Base-by-base conservation (phyloP, 2,888 invertebrate species). In the Drosophila quasianomalipes region DNA sequence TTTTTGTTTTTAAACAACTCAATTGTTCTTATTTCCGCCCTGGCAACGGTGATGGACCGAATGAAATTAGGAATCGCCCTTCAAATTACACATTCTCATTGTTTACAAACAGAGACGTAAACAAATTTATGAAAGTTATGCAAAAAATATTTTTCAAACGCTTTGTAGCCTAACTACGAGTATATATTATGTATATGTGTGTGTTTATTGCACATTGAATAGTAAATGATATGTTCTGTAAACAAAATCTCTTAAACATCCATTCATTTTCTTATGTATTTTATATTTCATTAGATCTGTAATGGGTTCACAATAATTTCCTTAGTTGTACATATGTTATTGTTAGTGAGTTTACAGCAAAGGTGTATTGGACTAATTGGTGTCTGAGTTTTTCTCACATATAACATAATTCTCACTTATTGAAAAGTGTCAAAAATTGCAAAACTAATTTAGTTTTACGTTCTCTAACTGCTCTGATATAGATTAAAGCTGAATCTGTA, bases 61-160 rank as follows among this genome's bases (percentile, higher is more conserved):
- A 51, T 51, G 67, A 59, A 73, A 76, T 74, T 78, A 68, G 61
- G 68, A 44, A 61, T 68, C 19, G 78, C 76, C 79, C 79, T 74
- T 74, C 79, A 63, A 62, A 41, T 59, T 47, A 47, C 61, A 68
- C 37, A 47, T 68, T 62, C 54, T 30, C 64, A 66, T 60, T 79
- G 70, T 79, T 74, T 74, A 63, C 53, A 74, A 70, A 64, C 70
- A 58, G 33, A 12, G 37, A 44, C 58, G 60, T 74, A 79, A 77
- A 79, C 77, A 77, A 66, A 58, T 31, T 44, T 30, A 59, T 16
- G 30, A 66, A 63, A 39, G 77, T 62, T 57, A 55, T 65, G 49
- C 62, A 53, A 52, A 77, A 77, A 63, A 69, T 78, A 73, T 51
- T 59, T 61, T 31, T 49, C 44, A 64, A 49, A 59, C 41, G 49